These are phyloP conservation scores for Phoenicopterus ruber DNA, from an alignment of 2,113 vertebrate genomes.

Conservation along the genomic window DNA sequence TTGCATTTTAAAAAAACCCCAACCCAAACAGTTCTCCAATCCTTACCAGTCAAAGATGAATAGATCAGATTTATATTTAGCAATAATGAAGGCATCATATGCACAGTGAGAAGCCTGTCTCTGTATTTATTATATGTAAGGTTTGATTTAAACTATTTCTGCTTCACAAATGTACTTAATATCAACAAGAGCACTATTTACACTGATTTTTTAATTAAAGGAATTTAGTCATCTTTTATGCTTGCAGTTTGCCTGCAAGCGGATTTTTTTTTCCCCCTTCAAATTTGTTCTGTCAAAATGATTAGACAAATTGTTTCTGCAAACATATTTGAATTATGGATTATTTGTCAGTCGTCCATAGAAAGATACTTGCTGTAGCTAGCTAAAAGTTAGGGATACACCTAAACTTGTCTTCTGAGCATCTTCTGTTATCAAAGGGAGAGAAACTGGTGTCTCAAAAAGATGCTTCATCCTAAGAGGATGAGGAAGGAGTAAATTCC, in stretches of 20 bases:
- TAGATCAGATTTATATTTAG: not conserved
- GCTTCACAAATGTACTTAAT: conserved; percentile 1
- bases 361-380: not conserved
- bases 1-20: not conserved
- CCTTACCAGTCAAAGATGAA: not conserved
- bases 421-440: not conserved
- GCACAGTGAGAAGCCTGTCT: not conserved
- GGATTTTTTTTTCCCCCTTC: not conserved
- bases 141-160: conserved; percentile 22
- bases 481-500: not conserved
- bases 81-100: conserved; percentile 21
- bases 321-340: conserved; percentile 34
- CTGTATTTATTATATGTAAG: not conserved
- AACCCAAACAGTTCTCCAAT: accelerated
- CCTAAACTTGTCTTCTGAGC: not conserved
- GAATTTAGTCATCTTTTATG: conserved; percentile 35
- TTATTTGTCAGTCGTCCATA: not conserved
- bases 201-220: conserved; percentile 55
- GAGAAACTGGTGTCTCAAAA: not conserved
- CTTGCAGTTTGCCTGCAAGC: conserved; percentile 29
- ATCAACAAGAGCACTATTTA: conserved; percentile 37
- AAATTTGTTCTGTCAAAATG: conserved; percentile 40
- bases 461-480: not conserved
- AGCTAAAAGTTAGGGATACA: not conserved
- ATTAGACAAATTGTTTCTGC: conserved; percentile 48